Conservation (phyloP, 2,113 vertebrate genomes). For the Meriones unguiculatus region DNA sequence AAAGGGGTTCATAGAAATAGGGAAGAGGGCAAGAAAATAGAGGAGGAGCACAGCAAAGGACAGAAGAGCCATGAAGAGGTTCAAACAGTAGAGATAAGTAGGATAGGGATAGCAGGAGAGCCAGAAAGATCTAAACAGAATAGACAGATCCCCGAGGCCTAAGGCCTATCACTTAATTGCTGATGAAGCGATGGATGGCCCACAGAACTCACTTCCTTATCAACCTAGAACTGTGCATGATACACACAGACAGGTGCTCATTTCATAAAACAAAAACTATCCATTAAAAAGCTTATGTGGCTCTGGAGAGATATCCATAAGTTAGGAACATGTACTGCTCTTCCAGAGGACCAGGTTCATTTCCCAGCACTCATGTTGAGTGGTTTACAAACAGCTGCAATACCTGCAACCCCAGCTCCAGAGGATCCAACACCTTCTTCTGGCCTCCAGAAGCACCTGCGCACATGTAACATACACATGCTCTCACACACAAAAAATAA, state of each 20-base stretch:
- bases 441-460: not conserved
- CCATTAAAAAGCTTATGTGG: not conserved
- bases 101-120: not conserved
- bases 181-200: not conserved
- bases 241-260: rapidly evolving
- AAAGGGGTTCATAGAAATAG: not conserved
- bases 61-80: not conserved
- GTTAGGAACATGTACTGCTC: not conserved
- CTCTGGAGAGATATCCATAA: not conserved
- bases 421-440: not conserved
- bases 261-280: not conserved
- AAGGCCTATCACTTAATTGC: not conserved
- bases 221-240: rapidly evolving
- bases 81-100: not conserved
- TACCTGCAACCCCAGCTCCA: not conserved
- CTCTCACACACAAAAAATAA: not conserved
- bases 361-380: not conserved
- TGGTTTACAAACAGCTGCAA: not conserved
- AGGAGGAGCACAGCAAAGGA: not conserved
- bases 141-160: not conserved
- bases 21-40: no score
- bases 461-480: not conserved
- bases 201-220: rapidly evolving
- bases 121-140: not conserved
- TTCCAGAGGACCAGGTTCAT: not conserved